These are phyloP conservation scores for Podarcis siculus DNA, from an alignment of 2,797 vertebrate species.

Conservation along the genomic window DNA sequence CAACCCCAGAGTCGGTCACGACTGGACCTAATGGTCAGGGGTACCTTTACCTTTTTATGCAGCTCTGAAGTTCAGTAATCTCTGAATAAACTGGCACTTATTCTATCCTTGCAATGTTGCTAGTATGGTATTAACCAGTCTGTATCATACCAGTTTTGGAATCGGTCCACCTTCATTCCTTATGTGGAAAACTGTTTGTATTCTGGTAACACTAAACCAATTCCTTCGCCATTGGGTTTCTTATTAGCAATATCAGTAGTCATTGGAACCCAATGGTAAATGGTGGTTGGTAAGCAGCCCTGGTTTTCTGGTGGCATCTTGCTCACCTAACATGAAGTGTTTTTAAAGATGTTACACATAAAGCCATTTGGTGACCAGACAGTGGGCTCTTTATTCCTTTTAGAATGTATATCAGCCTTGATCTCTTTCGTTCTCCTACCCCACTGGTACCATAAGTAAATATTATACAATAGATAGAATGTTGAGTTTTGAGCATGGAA, in stretches of 20 bases:
- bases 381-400: too few species aligned
- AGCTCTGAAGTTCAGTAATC: conserved; percentile 12
- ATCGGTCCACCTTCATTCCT: neutral
- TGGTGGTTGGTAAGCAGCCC: neutral
- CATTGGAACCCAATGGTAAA: neutral
- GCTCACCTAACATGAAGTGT: neutral
- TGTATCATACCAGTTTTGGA: neutral
- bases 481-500: too few species aligned
- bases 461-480: too few species aligned
- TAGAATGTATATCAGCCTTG: too few species aligned
- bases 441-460: too few species aligned
- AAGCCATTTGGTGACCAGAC: neutral
- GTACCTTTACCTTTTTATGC: too few species aligned
- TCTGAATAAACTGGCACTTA: neutral
- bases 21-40: too few species aligned
- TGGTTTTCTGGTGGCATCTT: neutral
- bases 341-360: neutral
- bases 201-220: neutral
- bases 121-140: neutral
- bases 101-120: conserved; percentile 1
- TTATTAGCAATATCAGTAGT: neutral
- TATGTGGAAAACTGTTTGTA: neutral
- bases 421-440: too few species aligned
- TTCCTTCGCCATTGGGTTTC: neutral
- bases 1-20: too few species aligned